Evolutionary conservation across 2,113 vertebrate genomes (phyloP).

Genomic region (Progne subis): DNA sequence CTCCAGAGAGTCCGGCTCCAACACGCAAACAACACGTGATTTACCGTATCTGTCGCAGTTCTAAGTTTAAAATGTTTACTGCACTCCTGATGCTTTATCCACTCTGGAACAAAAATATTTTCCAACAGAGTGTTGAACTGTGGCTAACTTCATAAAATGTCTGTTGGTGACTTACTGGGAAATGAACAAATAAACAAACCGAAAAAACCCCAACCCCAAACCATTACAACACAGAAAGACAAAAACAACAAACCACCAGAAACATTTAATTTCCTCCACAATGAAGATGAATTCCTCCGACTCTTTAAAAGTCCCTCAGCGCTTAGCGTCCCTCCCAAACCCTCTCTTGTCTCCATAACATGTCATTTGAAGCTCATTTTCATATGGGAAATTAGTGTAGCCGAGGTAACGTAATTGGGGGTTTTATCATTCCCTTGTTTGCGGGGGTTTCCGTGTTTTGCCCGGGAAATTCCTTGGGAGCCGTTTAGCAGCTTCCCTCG

Average conservation of each 20-base stretch:
- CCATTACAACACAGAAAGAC: not conserved
- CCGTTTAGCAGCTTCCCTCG: accelerated
- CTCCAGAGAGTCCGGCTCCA: not conserved
- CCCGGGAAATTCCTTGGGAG: not conserved
- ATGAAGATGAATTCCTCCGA: not conserved
- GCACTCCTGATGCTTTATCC: not conserved
- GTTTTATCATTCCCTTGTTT: accelerated
- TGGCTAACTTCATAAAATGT: slow-evolving; percentile 11
- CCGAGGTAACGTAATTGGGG: not conserved
- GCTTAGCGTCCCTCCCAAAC: not conserved
- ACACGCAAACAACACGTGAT: not conserved
- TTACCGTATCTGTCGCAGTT: slow-evolving; percentile 12
- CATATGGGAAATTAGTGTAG: not conserved
- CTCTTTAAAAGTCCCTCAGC: not conserved
- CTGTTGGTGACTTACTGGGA: slow-evolving; percentile 18
- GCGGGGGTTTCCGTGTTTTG: not conserved
- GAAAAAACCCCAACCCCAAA: not conserved
- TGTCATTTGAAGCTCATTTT: not conserved
- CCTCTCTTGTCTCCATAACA: not conserved
- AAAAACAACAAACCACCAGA: slow-evolving; percentile 17
- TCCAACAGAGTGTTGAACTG: slow-evolving; percentile 1
- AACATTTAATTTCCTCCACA: slow-evolving; percentile 35
- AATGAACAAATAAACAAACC: slow-evolving; percentile 44
- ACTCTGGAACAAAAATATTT: not conserved
- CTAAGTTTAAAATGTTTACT: slow-evolving; percentile 36